Conservation (phyloP, 92 coral and sea anemone species). For the Muricea muricata region DNA sequence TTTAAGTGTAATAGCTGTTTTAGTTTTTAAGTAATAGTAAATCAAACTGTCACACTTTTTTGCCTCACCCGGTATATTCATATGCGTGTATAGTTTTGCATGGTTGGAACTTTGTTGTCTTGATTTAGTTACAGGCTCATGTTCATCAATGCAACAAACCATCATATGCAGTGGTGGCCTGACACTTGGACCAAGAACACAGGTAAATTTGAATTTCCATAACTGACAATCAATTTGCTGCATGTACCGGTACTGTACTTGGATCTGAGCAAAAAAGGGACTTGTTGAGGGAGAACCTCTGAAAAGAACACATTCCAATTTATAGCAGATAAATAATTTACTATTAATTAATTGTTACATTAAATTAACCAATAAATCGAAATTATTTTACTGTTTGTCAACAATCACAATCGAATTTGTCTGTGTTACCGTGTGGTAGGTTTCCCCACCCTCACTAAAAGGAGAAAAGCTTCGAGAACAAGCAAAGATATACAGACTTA, state of each 20-base stretch:
- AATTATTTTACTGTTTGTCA: conserved; percentile 10
- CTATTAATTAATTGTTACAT: too few relatives aligned
- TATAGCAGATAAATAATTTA: too few relatives aligned
- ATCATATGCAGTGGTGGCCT: conserved; percentile 23
- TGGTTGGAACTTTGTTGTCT: too few relatives aligned
- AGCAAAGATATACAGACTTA: conserved; percentile 13
- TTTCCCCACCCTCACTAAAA: conserved; percentile 2
- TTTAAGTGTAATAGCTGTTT: too few relatives aligned
- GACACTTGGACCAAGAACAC: conserved; percentile 6
- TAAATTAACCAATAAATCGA: neutral
- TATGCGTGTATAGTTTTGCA: too few relatives aligned
- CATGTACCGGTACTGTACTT: neutral
- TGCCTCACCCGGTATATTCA: too few relatives aligned
- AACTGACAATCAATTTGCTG: neutral
- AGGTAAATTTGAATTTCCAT: conserved; percentile 1
- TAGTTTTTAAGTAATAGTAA: too few relatives aligned
- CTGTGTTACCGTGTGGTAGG: neutral
- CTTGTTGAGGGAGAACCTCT: neutral
- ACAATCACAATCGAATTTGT: neutral
- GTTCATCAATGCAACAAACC: conserved; percentile 22
- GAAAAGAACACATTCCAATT: too few relatives aligned
- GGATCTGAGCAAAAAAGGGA: conserved; percentile 9
- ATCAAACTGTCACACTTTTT: too few relatives aligned
- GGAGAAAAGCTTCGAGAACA: conserved; percentile 18
- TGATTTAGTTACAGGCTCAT: neutral